These are phyloP conservation scores for Lanius ludovicianus DNA, from an alignment of 2,113 vertebrate species.

Conservation along the genomic window DNA sequence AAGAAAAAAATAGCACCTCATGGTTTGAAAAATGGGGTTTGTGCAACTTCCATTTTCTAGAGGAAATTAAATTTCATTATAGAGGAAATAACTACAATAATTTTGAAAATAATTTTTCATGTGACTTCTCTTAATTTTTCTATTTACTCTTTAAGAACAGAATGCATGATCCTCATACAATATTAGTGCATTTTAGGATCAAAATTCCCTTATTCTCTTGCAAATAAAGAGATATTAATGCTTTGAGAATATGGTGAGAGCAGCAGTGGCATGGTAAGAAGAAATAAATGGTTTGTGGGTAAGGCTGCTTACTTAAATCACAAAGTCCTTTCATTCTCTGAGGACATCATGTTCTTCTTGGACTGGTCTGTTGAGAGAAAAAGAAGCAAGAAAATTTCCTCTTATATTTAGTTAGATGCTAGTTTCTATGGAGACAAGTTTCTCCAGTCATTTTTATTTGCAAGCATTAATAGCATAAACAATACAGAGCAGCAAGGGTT, in stretches of 20 bases:
- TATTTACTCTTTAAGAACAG: neutral
- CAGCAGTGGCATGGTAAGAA: neutral
- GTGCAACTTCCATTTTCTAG: neutral
- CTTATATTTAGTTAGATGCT: slow-evolving; percentile 41
- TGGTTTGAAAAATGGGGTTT: neutral
- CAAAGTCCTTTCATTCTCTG: neutral
- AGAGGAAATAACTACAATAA: neutral
- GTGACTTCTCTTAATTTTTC: neutral
- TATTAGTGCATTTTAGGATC: neutral
- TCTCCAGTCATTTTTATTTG: slow-evolving; percentile 58
- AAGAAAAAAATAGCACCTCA: neutral
- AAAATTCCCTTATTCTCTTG: neutral
- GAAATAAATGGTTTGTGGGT: neutral
- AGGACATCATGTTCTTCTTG: slow-evolving; percentile 28
- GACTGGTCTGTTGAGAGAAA: neutral
- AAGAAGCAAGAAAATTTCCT: slow-evolving; percentile 37
- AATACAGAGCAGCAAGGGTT: slow-evolving; percentile 49
- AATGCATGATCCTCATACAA: neutral
- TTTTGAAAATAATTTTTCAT: neutral
- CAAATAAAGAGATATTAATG: neutral
- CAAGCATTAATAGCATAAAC: slow-evolving; percentile 43
- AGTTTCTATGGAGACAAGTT: slow-evolving; percentile 68
- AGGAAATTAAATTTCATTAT: neutral
- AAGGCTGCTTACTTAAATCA: neutral
- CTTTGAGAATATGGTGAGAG: neutral